Percentiles rank a stretch among this genome's conserved stretches.
Evolutionary conservation across 2,888 invertebrate species (phyloP).

Genomic region (Andrena haemorrhoa): DNA sequence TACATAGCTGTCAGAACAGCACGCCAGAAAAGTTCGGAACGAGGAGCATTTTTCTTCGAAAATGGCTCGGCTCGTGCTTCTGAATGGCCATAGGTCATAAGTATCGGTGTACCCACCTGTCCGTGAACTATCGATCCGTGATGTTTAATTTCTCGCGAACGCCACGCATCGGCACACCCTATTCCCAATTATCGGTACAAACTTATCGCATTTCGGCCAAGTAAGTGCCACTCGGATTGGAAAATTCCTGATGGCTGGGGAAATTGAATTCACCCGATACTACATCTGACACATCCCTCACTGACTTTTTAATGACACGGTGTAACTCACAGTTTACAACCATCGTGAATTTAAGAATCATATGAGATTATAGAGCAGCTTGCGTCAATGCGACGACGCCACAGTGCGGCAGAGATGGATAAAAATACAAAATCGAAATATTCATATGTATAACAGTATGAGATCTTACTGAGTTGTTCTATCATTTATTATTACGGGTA

Average conservation of each 20-base stretch:
- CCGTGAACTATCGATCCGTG: conserved; percentile 35
- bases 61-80: conserved; percentile 1
- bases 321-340: background rate
- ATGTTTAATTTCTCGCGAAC: conserved; percentile 19
- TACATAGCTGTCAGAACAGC: conserved; percentile 32
- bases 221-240: conserved; percentile 1
- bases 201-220: conserved; percentile 16
- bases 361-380: too few relatives aligned
- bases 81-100: background rate
- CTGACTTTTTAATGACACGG: background rate
- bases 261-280: conserved; percentile 10
- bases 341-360: too few relatives aligned
- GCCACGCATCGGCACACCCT: conserved; percentile 19
- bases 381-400: too few relatives aligned
- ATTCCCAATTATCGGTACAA: conserved; percentile 43
- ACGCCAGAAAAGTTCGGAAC: conserved; percentile 36
- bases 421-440: too few relatives aligned
- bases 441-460: too few relatives aligned
- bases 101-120: background rate
- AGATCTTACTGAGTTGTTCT: too few relatives aligned
- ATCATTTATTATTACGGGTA: too few relatives aligned
- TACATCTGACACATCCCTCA: background rate
- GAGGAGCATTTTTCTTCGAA: conserved; percentile 24
- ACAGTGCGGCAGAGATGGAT: too few relatives aligned
- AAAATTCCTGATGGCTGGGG: conserved; percentile 10